Conservation (phyloP, 2,797 vertebrate genomes). For the Lepilemur septentrionalis region DNA sequence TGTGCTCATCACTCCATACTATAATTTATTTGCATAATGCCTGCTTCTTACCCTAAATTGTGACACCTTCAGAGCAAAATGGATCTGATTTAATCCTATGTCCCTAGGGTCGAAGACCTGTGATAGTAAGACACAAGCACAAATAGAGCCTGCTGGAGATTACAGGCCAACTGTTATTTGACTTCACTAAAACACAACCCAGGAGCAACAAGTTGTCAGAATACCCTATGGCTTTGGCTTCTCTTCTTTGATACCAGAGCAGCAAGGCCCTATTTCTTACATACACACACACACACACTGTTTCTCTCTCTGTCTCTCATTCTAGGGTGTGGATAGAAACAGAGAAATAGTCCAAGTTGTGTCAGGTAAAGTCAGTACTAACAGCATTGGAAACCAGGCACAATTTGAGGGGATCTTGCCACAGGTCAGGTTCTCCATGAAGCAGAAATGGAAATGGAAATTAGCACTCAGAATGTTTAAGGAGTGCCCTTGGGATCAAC, state of each 20-base stretch:
- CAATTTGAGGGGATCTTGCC: background rate
- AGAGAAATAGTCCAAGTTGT: background rate
- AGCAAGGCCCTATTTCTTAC: background rate
- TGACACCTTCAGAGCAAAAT: background rate
- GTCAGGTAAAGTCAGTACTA: background rate
- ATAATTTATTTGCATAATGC: background rate
- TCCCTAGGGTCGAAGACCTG: background rate
- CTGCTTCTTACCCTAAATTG: background rate
- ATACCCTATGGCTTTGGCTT: background rate
- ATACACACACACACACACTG: background rate
- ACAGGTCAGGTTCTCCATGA: background rate
- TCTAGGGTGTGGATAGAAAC: background rate
- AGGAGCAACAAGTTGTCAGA: background rate
- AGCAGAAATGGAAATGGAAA: background rate
- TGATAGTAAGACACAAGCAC: background rate
- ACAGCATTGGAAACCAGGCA: background rate
- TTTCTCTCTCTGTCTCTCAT: background rate
- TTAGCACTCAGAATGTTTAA: background rate
- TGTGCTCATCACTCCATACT: background rate
- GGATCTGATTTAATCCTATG: background rate
- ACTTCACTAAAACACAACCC: constrained; percentile 4
- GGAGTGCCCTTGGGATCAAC: background rate
- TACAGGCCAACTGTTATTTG: background rate
- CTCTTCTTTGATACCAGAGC: background rate
- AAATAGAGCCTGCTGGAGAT: background rate